phyloP scores from a whole-genome alignment of 2,888 invertebrate genomes.

The Nemotelus pantherinus region DNA sequence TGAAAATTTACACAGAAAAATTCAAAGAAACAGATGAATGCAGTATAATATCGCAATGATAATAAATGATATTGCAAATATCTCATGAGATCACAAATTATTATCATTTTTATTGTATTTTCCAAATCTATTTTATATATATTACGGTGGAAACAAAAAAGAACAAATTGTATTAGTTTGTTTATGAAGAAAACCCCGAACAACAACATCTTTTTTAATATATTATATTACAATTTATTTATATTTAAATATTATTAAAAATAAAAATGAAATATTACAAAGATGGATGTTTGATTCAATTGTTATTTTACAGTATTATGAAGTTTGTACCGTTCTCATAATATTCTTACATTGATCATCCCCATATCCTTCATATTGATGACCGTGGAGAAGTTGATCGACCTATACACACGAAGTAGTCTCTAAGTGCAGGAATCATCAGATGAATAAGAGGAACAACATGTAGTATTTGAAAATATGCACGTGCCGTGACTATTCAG shows the following conservation, averaged over 20 bases:
- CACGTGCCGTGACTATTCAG: neutral
- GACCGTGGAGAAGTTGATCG: too few species aligned
- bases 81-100: constrained; percentile 18
- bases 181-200: neutral
- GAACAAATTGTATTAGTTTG: constrained; percentile 24
- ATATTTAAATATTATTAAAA: constrained; percentile 44
- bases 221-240: constrained; percentile 42
- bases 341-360: neutral
- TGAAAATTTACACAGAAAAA: constrained; percentile 37
- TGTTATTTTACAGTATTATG: too few species aligned
- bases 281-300: neutral
- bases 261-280: constrained; percentile 26
- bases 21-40: constrained; percentile 2
- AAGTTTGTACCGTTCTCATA: neutral
- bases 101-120: constrained; percentile 32
- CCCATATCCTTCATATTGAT: too few species aligned
- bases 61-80: constrained; percentile 25
- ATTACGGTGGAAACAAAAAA: constrained; percentile 12
- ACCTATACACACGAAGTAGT: neutral
- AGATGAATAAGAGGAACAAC: too few species aligned
- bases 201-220: constrained; percentile 10
- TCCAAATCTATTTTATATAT: neutral
- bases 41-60: constrained; percentile 14
- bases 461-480: too few species aligned
- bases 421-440: neutral